Base-by-base conservation (phyloP, 2,113 vertebrate genomes). In the Oncorhynchus tshawytscha region DNA sequence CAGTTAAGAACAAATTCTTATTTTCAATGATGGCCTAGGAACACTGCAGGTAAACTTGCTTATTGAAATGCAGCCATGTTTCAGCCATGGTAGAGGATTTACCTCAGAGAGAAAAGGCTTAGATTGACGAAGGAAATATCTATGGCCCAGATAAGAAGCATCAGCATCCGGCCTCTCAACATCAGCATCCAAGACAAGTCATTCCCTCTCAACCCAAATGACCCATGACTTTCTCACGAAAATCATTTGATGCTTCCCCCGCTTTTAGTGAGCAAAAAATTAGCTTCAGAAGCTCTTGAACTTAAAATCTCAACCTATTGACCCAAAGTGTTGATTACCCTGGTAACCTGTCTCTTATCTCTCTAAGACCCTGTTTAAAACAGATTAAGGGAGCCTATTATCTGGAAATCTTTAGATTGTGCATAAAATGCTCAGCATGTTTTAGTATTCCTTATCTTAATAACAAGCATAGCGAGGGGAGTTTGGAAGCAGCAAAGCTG, bases 121-220 rank as follows among this genome's bases (percentile, higher is more conserved):
- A 90, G 83, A 91, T 87, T 82, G 89, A 92, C 91, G 84, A 88
- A 81, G 78, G 76, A 81, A 88, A 88, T 84, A 51, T 87, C 78
- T 76, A 67, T 76, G 72, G 73, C 79, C 77, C 80, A 78, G 80
- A 84, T 73, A 79, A 84, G 73, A 78, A 78, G 75, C 71, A 77
- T 76, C 71, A 72, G 60, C 13, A 65, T 80, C 73, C 72, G 7
- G 34, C 34, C 34, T 39, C 34, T 8, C 34, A 8, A 9, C 39
- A 82, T 18, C 78, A 78, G 78, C 74, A 76, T 34, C 34, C 34
- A 22, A 76, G 78, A 79, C 66, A 69, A 83, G 74, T 77, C 74
- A 68, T 77, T 89, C 77, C 73, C 60, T 80, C 79, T 86, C 72
- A 78, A 70, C 70, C 77, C 73, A 81, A 76, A 86, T 85, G 71